Evolutionary conservation across 2,113 vertebrate genomes (phyloP), one percentile per base, ranked within the genome.

Genomic region (Eonycteris spelaea): DNA sequence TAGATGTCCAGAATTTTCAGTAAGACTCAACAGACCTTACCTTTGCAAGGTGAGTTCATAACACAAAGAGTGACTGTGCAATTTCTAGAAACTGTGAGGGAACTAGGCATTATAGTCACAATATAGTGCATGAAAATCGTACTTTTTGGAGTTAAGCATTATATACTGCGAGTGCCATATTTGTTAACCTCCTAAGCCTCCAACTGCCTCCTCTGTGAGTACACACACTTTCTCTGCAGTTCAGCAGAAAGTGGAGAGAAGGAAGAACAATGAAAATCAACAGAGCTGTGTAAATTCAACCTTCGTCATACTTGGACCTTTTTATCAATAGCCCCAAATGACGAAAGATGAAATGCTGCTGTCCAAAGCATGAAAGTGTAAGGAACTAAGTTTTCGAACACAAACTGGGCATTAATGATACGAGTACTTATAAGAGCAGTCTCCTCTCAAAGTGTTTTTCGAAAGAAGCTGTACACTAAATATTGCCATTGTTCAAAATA

Each of bases 401-500:
- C n/a, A 67, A 67, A 88, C 14, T 53, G 24, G 48, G 19, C 48
- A 28, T 84, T 84, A 73, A 75, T 80, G 59, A 22, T 43, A 51
- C 4, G 48, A 51, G 48, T 51, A 85, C 6, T n/a, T 86, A 33
- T 30, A 38, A 85, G 48, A 18, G 1, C 79, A 65, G 83, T 92
- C 19, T 26, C 55, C 26, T 87, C 63, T 79, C 63, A 79, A 92
- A 65, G 70, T 78, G 7, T 51, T 92, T 59, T 48, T 86, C 82
- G 88, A 26, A 43, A 63, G 75, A 67, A 51, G 67, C 45, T 45
- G 2, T 70, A 40, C 15, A 9, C 30, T 61, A 79, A 74, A 78
- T 86, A 48, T 79, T 65, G 68, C 74, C 63, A 82, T 73, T 96
- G 82, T 92, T 91, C n/a, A 86, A 63, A 87, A 51, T 73, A 35